Percentiles rank a stretch among this genome's conserved stretches.
phyloP scores from a whole-genome alignment of 2,797 vertebrate genomes.

The Myotis planiceps region DNA sequence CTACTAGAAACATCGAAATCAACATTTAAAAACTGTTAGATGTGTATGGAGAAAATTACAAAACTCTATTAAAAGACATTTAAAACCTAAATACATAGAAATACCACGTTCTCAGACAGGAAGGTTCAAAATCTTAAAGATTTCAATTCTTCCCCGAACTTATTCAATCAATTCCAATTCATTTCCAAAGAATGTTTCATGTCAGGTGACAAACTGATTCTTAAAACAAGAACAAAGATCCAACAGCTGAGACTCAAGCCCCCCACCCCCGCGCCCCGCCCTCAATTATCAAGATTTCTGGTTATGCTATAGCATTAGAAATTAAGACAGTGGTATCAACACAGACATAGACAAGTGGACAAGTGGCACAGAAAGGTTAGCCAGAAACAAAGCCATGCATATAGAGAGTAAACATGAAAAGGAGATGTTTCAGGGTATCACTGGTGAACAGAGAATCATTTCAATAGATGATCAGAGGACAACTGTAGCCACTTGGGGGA shows the following conservation, averaged over 20 bases:
- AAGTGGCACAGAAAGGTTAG: not conserved
- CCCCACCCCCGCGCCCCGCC: not conserved
- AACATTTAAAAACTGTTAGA: not conserved
- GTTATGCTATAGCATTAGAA: not conserved
- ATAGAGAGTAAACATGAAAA: not conserved
- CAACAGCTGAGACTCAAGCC: conserved; percentile 19
- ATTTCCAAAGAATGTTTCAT: conserved; percentile 10
- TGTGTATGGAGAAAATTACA: conserved; percentile 14
- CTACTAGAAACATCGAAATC: not conserved
- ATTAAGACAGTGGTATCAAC: not conserved
- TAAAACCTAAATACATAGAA: conserved; percentile 37
- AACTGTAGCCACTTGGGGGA: not conserved
- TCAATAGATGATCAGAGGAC: not conserved
- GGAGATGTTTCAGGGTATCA: not conserved
- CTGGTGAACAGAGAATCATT: not conserved
- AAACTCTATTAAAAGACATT: conserved; percentile 32
- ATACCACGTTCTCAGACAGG: conserved; percentile 41
- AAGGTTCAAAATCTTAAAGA: conserved; percentile 48
- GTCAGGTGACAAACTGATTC: not conserved
- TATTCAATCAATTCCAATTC: conserved; percentile 50
- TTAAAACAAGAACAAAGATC: conserved; percentile 58
- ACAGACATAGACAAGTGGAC: not conserved
- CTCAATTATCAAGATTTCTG: not conserved
- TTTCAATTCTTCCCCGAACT: conserved; percentile 50
- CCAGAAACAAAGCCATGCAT: not conserved